phyloP scores from a whole-genome alignment of 2,113 vertebrate genomes.

The Malurus elegans region DNA sequence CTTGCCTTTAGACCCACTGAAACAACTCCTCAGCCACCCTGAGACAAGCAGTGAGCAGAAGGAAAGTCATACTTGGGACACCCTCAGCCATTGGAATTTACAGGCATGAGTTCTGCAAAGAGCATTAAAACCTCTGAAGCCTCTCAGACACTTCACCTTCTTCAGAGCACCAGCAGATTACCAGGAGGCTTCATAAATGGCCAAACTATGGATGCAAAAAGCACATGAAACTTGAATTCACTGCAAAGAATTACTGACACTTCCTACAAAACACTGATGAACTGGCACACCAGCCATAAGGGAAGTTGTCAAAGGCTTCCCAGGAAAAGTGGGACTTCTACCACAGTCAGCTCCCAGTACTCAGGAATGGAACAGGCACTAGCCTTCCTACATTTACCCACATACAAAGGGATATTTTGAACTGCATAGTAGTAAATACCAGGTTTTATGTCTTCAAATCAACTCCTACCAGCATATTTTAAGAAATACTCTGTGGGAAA shows the following conservation, averaged over 20 bases:
- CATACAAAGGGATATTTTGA: background rate
- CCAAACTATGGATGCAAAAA: background rate
- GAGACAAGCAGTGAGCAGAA: background rate
- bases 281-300: background rate
- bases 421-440: background rate
- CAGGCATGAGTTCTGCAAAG: background rate
- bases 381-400: background rate
- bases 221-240: background rate
- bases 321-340: background rate
- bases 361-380: background rate
- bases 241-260: background rate
- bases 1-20: background rate
- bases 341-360: accelerated
- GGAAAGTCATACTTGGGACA: background rate
- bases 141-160: background rate
- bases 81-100: background rate
- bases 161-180: background rate
- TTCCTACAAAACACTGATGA: background rate
- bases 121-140: background rate
- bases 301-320: background rate
- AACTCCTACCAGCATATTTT: background rate
- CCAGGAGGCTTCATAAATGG: background rate
- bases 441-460: background rate
- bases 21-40: background rate
- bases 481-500: background rate